phyloP scores from a whole-genome alignment of 2,888 invertebrate genomes.

The Heteropelma amictum region DNA sequence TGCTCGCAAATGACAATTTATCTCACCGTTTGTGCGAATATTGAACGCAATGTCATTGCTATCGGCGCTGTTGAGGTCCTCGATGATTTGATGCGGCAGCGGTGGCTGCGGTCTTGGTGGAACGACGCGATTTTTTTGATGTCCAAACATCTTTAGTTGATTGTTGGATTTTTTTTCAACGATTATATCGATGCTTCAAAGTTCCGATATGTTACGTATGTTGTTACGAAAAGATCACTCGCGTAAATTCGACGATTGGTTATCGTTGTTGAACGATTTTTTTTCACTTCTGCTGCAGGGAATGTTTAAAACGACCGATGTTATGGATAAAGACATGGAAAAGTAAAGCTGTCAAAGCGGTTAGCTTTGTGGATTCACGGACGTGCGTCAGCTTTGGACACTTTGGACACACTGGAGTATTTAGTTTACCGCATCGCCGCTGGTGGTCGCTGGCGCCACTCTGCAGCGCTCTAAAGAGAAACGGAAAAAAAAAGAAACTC shows the following conservation, averaged over 20 bases:
- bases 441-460: not conserved
- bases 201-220: too few relatives aligned
- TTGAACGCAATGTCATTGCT: slow-evolving; percentile 69
- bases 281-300: not conserved
- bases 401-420: not conserved
- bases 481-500: not conserved
- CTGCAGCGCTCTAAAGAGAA: slow-evolving; percentile 12
- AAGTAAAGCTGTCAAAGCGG: too few relatives aligned
- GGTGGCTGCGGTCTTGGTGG: slow-evolving; percentile 72
- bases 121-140: slow-evolving; percentile 68
- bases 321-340: too few relatives aligned
- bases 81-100: slow-evolving; percentile 68
- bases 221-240: not conserved
- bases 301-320: too few relatives aligned
- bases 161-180: not conserved
- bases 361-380: not conserved
- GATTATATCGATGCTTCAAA: too few relatives aligned
- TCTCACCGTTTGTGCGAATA: slow-evolving; percentile 63
- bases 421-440: not conserved
- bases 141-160: slow-evolving; percentile 66
- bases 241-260: not conserved
- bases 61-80: slow-evolving; percentile 68
- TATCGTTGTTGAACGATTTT: too few relatives aligned
- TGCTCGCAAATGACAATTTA: not conserved
- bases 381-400: not conserved